Evolutionary conservation across 2,888 invertebrate genomes (phyloP), one percentile per base, ranked within the genome.

Genomic region (Selenia dentaria): DNA sequence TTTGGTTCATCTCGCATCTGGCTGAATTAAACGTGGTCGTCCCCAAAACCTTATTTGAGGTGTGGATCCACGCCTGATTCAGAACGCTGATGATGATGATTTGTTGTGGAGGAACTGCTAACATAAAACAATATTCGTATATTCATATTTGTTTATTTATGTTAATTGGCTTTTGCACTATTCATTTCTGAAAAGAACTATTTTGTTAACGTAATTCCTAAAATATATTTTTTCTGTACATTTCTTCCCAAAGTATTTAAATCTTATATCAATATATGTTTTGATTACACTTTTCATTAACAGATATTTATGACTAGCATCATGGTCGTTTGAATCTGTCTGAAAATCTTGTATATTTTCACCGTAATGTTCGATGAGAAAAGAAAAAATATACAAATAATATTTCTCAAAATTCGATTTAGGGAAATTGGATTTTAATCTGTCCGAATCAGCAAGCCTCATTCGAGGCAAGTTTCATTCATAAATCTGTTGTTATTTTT

Each of bases 211-310:
- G 6, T 22, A 22, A 22, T 6, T 22, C 20, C 20, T 22, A 22
- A 22, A 22, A 22, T 54, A 52, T 36, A 25, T 51, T 53, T 55
- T 39, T 20, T 37, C 9, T 9, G n/a, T 26, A 9, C 10, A n/a
- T n/a, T n/a, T n/a, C n/a, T n/a, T n/a, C n/a, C n/a, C n/a, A n/a
- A n/a, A n/a, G n/a, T n/a, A n/a, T n/a, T n/a, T n/a, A n/a, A n/a
- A n/a, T n/a, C n/a, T n/a, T n/a, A n/a, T n/a, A n/a, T n/a, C n/a
- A n/a, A 10, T 5, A 26, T 9, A 26, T 26, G 9, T 9, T 26
- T 26, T 33, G 14, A 29, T 31, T 16, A 16, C 16, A 16, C 16
- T 16, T 16, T 16, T 16, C 16, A 16, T 16, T 5, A 16, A 16
- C 5, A 16, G 16, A 16, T 16, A 16, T 16, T 16, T 16, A 16